Percentiles rank a stretch among this genome's conserved stretches.
These are phyloP conservation scores for Labeo calbasu DNA, from an alignment of 2,797 vertebrate species.

Conservation along the genomic window DNA sequence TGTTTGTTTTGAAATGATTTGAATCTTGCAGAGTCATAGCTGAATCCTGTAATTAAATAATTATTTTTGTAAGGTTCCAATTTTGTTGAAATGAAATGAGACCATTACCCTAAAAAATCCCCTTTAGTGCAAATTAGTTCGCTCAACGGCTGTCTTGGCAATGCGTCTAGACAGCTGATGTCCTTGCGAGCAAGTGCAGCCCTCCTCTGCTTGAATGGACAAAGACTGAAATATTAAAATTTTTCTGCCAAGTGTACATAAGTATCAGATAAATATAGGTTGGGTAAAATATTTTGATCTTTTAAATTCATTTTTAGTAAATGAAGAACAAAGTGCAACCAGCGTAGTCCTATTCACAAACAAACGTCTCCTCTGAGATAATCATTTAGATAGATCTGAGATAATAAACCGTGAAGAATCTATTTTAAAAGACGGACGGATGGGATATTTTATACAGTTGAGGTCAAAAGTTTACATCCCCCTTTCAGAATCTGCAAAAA, in stretches of 20 bases:
- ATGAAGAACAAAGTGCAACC: neutral
- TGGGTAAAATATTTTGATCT: neutral
- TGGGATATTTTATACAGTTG: neutral
- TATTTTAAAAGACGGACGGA: neutral
- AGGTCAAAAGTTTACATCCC: too few species aligned
- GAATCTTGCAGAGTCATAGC: slow-evolving; percentile 13
- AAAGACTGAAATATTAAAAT: neutral
- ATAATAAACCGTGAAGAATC: too few species aligned
- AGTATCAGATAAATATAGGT: neutral
- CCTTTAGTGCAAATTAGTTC: neutral
- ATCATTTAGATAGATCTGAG: too few species aligned
- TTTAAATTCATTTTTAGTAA: neutral
- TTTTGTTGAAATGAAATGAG: neutral
- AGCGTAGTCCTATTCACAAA: neutral
- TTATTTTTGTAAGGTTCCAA: slow-evolving; percentile 18
- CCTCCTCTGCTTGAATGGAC: neutral
- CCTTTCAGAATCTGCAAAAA: too few species aligned
- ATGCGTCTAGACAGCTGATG: neutral
- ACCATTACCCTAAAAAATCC: neutral
- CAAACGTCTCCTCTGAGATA: neutral
- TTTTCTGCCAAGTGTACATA: neutral
- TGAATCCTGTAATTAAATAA: neutral
- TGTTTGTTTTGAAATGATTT: slow-evolving; percentile 4
- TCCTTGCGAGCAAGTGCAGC: neutral
- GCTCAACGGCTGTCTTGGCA: neutral